Conservation (phyloP, 1,140 invertebrate genomes). For the Saccostrea glomerata region DNA sequence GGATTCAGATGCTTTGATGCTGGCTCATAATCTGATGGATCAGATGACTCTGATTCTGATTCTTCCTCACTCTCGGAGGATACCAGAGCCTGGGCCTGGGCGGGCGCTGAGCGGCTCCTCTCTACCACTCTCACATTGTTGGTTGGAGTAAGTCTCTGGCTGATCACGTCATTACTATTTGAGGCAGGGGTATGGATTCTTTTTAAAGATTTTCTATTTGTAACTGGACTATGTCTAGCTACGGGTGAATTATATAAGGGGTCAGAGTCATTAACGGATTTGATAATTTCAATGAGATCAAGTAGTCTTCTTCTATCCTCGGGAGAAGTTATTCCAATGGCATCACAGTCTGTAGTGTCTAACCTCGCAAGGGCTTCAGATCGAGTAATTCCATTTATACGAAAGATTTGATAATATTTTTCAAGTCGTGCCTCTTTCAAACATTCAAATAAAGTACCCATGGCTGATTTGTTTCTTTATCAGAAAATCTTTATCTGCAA, state of each 20-base stretch:
- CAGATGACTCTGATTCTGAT: slow-evolving; percentile 49
- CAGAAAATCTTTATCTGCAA: not conserved
- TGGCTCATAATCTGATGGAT: slow-evolving; percentile 65
- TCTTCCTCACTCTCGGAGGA: slow-evolving; percentile 48
- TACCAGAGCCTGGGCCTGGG: slow-evolving; percentile 48
- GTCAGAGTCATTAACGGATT: slow-evolving; percentile 67
- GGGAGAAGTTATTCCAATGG: slow-evolving; percentile 69
- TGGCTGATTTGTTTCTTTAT: slow-evolving; percentile 38
- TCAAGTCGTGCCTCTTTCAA: slow-evolving; percentile 74
- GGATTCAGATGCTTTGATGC: slow-evolving; percentile 64
- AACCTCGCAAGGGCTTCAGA: slow-evolving; percentile 72
- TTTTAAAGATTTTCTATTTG: slow-evolving; percentile 57
- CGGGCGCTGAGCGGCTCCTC: slow-evolving; percentile 33
- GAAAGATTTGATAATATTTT: slow-evolving; percentile 73
- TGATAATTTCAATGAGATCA: slow-evolving; percentile 75
- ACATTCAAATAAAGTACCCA: slow-evolving; percentile 77
- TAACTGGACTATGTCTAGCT: slow-evolving; percentile 42
- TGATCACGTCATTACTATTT: slow-evolving; percentile 29
- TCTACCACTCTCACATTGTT: slow-evolving; percentile 61
- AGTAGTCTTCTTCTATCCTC: slow-evolving; percentile 73
- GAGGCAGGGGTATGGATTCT: slow-evolving; percentile 63
- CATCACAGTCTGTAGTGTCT: slow-evolving; percentile 70
- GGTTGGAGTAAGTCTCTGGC: slow-evolving; percentile 51
- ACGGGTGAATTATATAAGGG: slow-evolving; percentile 46
- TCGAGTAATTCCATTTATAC: slow-evolving; percentile 74